Evolutionary conservation across 2,113 vertebrate genomes (phyloP).

Genomic region (Bubo blakistoni): DNA sequence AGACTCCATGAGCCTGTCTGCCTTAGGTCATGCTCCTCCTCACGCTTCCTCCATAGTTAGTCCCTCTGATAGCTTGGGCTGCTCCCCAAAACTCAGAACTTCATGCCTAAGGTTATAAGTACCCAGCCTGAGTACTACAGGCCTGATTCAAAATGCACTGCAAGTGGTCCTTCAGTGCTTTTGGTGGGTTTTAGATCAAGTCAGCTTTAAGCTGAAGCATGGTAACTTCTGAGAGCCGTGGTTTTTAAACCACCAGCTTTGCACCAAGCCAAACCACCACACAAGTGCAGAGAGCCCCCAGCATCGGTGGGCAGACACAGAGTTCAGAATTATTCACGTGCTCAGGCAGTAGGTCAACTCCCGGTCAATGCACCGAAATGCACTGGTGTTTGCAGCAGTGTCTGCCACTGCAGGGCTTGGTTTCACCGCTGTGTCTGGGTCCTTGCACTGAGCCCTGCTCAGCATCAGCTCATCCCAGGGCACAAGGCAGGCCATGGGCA

Average conservation of each 20-base stretch:
- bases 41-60: neutral
- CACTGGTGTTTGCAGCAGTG: accelerated
- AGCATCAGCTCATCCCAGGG: neutral
- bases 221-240: neutral
- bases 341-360: neutral
- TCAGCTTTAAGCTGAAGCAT: neutral
- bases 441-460: neutral
- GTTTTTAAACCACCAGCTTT: neutral
- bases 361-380: neutral
- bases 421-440: neutral
- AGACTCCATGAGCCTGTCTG: neutral
- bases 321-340: neutral
- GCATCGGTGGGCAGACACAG: neutral
- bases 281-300: neutral
- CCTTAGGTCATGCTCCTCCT: neutral
- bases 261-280: neutral
- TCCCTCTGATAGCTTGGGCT: neutral
- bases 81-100: neutral
- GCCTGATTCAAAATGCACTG: neutral
- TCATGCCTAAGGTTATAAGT: neutral
- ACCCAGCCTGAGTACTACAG: no score
- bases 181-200: neutral
- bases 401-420: neutral
- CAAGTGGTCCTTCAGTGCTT: neutral
- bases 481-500: neutral